Percentiles rank a stretch among this genome's conserved stretches.
Conservation (phyloP, 2,888 invertebrate genomes). For the Tetrapedia diversipes region DNA sequence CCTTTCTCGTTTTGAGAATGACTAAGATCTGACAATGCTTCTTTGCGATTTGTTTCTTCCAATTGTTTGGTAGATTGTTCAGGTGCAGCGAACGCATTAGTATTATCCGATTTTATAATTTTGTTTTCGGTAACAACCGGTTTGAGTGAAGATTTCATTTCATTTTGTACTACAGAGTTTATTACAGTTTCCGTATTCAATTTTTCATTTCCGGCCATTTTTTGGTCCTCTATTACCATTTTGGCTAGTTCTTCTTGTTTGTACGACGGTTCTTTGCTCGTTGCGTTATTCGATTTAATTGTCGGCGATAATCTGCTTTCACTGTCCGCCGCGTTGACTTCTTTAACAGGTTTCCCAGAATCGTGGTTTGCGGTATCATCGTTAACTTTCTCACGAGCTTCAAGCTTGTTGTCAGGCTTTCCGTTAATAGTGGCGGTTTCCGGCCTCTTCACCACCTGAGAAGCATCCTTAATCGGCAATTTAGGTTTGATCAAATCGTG, state of each 20-base stretch:
- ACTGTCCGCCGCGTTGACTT: neutral
- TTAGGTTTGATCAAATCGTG: constrained; percentile 28
- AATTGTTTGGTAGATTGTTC: neutral
- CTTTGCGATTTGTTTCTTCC: neutral
- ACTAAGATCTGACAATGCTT: neutral
- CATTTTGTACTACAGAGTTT: neutral
- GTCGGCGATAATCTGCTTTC: constrained; percentile 25
- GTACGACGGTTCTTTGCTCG: neutral
- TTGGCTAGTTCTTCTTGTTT: constrained; percentile 12
- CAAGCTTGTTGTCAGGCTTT: constrained; percentile 15
- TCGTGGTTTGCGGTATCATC: neutral
- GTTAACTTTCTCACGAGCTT: constrained; percentile 1
- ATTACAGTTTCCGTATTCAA: neutral
- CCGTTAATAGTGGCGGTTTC: constrained; percentile 49
- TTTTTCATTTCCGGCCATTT: neutral
- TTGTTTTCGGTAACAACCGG: neutral
- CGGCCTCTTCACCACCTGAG: constrained; percentile 26
- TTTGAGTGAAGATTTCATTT: neutral
- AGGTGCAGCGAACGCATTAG: neutral
- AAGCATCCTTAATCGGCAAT: constrained; percentile 19
- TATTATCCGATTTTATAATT: neutral
- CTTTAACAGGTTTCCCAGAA: constrained; percentile 4
- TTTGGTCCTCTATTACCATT: neutral
- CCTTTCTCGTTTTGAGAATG: constrained; percentile 21
- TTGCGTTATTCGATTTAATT: constrained; percentile 5